Percentiles rank a stretch among this genome's conserved stretches.
Conservation (phyloP, 2,113 vertebrate species). For the Coregonus clupeaformis region DNA sequence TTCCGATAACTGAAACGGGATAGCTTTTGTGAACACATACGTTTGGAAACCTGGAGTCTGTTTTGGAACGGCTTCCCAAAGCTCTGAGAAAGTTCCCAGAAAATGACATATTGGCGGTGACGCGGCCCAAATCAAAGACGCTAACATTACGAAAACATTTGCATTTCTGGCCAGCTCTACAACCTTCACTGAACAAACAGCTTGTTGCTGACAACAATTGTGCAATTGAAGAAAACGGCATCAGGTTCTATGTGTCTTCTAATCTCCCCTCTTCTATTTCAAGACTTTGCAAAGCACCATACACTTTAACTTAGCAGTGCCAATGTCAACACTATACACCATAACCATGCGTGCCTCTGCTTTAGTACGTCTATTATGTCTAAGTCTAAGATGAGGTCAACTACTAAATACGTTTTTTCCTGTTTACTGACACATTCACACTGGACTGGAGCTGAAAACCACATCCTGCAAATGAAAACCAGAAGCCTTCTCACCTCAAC, state of each 20-base stretch:
- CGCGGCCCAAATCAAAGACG: slow-evolving; percentile 1
- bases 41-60: slow-evolving; percentile 47
- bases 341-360: too few relatives aligned
- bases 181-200: too few relatives aligned
- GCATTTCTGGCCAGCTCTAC: neutral
- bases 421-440: neutral
- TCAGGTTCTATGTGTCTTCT: too few relatives aligned
- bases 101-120: slow-evolving; percentile 21
- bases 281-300: too few relatives aligned
- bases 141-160: neutral
- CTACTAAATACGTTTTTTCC: neutral
- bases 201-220: too few relatives aligned
- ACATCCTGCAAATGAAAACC: slow-evolving; percentile 33
- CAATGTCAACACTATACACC: too few relatives aligned
- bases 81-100: neutral
- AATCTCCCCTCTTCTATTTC: too few relatives aligned
- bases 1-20: slow-evolving; percentile 34
- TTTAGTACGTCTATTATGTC: neutral
- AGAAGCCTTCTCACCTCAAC: slow-evolving; percentile 7
- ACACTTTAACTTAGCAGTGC: too few relatives aligned
- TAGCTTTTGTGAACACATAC: slow-evolving; percentile 6
- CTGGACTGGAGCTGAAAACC: slow-evolving; percentile 12
- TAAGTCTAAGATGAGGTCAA: slow-evolving; percentile 14
- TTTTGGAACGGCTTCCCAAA: slow-evolving; percentile 39
- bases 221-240: too few relatives aligned